phyloP scores from a whole-genome alignment of 2,888 invertebrate genomes.

The Sesamia inferens region DNA sequence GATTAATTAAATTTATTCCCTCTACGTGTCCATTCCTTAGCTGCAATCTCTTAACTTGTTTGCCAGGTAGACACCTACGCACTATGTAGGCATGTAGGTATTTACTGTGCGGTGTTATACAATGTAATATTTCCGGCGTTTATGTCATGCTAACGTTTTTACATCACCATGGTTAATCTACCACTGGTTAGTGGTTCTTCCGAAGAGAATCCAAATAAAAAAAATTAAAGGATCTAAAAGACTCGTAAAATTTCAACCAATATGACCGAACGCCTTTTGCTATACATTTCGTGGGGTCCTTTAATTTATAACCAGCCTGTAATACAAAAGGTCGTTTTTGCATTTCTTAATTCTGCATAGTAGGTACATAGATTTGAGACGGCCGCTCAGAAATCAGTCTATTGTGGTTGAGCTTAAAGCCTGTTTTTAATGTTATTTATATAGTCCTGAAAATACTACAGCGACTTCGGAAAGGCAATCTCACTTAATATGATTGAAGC shows the following conservation, averaged over 20 bases:
- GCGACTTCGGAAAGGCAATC: slow-evolving; percentile 26
- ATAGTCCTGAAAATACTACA: slow-evolving; percentile 7
- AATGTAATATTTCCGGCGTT: background rate
- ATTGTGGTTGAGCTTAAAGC: background rate
- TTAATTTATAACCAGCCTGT: background rate
- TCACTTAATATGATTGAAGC: slow-evolving; percentile 37
- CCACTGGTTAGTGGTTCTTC: background rate
- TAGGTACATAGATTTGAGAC: slow-evolving; percentile 4
- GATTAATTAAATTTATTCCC: slow-evolving; percentile 17
- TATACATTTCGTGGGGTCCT: too few relatives aligned
- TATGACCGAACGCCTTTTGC: too few relatives aligned
- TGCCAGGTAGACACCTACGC: background rate
- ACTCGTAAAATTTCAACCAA: too few relatives aligned
- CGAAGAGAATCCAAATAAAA: too few relatives aligned
- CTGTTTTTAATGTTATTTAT: slow-evolving; percentile 28
- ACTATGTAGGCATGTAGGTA: background rate
- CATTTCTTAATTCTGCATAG: background rate
- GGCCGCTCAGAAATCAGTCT: slow-evolving; percentile 10
- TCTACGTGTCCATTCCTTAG: background rate
- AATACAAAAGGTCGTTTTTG: background rate
- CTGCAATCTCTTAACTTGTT: background rate
- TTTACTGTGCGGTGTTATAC: background rate
- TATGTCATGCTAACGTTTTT: background rate
- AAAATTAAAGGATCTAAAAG: background rate
- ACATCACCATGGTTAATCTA: background rate